Percentiles rank a stretch among this genome's conserved stretches.
Evolutionary conservation across 2,113 vertebrate genomes (phyloP).

Genomic region (Nothocercus nigrocapillus): DNA sequence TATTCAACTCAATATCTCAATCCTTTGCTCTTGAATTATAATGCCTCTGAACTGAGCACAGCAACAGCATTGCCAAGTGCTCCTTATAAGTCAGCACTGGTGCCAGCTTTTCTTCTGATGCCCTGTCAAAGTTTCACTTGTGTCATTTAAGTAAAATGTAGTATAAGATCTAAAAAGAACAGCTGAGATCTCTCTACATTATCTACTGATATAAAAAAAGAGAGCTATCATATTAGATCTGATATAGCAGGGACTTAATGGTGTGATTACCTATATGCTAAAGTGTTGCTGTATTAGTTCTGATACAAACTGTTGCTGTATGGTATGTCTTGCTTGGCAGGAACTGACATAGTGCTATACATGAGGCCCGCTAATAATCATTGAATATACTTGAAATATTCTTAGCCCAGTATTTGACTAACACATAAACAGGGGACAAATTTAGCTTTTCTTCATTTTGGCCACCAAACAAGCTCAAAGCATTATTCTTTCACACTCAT

Average conservation of each 20-base stretch:
- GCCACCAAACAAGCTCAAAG: slow-evolving; percentile 22
- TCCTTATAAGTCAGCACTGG: background rate
- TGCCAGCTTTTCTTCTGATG: background rate
- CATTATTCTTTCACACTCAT: background rate
- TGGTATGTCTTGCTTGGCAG: background rate
- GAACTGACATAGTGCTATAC: background rate
- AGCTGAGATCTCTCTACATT: background rate
- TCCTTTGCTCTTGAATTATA: background rate
- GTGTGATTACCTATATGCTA: background rate
- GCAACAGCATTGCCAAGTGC: background rate
- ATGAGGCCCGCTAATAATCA: background rate
- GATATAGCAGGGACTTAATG: background rate
- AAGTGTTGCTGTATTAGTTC: background rate
- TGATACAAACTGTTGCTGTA: background rate
- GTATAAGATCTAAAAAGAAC: background rate
- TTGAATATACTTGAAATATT: background rate
- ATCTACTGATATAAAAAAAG: background rate
- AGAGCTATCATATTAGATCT: background rate
- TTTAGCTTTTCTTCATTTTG: slow-evolving; percentile 1
- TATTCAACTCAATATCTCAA: background rate
- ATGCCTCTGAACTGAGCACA: background rate
- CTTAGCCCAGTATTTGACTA: background rate
- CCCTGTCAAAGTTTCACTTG: background rate
- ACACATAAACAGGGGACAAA: background rate
- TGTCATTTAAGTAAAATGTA: background rate